These are phyloP conservation scores for Eulithis testata DNA, from an alignment of 2,888 invertebrate species.

Conservation along the genomic window DNA sequence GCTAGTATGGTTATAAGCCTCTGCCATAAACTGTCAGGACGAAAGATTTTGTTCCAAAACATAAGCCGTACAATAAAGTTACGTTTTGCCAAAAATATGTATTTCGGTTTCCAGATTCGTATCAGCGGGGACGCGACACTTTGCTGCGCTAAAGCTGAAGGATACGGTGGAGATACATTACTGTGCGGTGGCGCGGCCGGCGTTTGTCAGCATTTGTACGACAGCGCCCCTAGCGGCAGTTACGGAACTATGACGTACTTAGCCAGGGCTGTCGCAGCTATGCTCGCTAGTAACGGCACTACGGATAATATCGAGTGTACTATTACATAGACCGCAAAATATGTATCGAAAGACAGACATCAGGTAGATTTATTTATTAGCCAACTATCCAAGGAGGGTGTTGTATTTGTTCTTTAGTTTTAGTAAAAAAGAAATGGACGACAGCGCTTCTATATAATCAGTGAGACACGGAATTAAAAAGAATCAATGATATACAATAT, in stretches of 20 bases:
- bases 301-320: slow-evolving; percentile 88
- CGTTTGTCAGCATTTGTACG: slow-evolving; percentile 98
- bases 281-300: slow-evolving; percentile 80
- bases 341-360: not conserved
- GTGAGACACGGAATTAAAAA: no score
- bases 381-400: no score
- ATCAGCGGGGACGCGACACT: slow-evolving; percentile 96
- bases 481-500: no score
- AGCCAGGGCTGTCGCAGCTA: slow-evolving; percentile 91
- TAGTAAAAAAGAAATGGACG: no score
- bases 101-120: slow-evolving; percentile 85
- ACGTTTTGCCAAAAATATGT: not conserved
- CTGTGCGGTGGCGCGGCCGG: slow-evolving; percentile 97
- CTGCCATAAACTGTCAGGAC: no score
- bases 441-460: no score
- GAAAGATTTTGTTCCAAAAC: no score
- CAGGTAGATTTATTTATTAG: not conserved
- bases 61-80: no score
- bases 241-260: slow-evolving; percentile 99
- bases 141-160: slow-evolving; percentile 92
- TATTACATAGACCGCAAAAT: slow-evolving; percentile 80
- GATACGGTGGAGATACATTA: slow-evolving; percentile 86
- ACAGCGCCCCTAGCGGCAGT: slow-evolving; percentile 98
- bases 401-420: no score
- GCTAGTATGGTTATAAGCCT: no score